Evolutionary conservation across 2,797 vertebrate species (phyloP), one percentile per base, ranked within the genome.

Genomic region (Epinephelus coioides): DNA sequence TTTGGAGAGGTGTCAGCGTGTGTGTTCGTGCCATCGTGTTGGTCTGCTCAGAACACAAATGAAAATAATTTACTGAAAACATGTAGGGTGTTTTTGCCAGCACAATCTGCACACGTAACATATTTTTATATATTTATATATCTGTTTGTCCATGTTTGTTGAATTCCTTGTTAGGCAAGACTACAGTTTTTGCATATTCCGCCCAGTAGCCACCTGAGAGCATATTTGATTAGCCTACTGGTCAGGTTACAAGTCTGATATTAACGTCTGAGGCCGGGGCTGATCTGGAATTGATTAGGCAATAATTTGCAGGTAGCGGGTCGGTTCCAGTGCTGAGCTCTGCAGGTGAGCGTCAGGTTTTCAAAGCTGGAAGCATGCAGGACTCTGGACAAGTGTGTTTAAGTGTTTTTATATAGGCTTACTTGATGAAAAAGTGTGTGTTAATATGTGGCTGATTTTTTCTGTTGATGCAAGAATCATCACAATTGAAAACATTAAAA

Each of bases 391-490:
- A 38, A 15, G 10, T 38, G 13, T n/a, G 49, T 34, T 66, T 4
- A 12, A 49, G 17, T 23, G 12, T 53, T 66, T 53, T 64, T 40
- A 18, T 34, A 34, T 34, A 21, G 13, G 10, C 30, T 25, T 43
- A 18, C 3, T 19, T 0, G 14, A 49, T 27, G 40, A 19, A 27
- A 43, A 34, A 19, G 27, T 21, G 30, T 15, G 47, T 53, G 27
- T 46, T 40, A 66, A 57, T 5, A 30, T 38, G 27, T 27, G 15
- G 44, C 30, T 13, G 40, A 66, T 76, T 82, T 74, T 30, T 76
- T 60, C 34, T 81, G 60, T 59, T 70, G 43, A 62, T 62, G 43
- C 54, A 49, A 56, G n/a, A 62, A 34, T 51, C 12, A 25, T 65
- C 50, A 61, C 54, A 56, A 47, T 27, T 54, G 73, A 46, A 53